These are phyloP conservation scores for Podarcis muralis DNA, from an alignment of 2,113 vertebrate species.

Conservation along the genomic window DNA sequence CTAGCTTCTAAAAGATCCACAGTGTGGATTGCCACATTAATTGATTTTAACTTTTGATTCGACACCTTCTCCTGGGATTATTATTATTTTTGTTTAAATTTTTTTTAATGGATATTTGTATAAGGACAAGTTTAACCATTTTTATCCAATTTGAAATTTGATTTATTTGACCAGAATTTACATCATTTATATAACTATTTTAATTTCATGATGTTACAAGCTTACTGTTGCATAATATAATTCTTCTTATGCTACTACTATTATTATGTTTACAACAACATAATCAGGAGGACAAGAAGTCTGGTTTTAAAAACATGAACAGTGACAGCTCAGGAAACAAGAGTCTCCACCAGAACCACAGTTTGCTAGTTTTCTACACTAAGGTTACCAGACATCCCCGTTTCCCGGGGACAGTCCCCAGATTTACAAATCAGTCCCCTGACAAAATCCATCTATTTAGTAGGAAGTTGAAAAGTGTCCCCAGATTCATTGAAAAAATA, in stretches of 20 bases:
- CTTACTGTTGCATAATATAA: no score
- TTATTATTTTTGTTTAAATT: not conserved
- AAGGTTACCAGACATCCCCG: not conserved
- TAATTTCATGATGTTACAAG: not conserved
- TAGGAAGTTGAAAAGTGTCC: no score
- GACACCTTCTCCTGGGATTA: not conserved
- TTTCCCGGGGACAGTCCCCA: not conserved
- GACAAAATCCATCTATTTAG: no score
- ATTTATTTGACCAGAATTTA: not conserved
- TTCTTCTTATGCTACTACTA: not conserved
- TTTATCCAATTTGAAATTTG: not conserved
- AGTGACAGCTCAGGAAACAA: not conserved
- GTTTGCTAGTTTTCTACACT: not conserved
- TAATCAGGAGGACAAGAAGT: not conserved
- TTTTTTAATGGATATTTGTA: not conserved
- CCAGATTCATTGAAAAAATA: no score
- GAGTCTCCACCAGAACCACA: not conserved
- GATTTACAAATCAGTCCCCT: no score
- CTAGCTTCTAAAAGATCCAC: not conserved
- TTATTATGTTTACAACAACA: not conserved
- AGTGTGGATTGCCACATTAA: not conserved
- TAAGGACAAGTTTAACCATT: not conserved
- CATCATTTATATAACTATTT: not conserved
- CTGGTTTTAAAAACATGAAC: not conserved
- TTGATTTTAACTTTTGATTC: not conserved